These are phyloP conservation scores for Ceyx melanurus DNA, from an alignment of 2,113 vertebrate species.

Conservation along the genomic window DNA sequence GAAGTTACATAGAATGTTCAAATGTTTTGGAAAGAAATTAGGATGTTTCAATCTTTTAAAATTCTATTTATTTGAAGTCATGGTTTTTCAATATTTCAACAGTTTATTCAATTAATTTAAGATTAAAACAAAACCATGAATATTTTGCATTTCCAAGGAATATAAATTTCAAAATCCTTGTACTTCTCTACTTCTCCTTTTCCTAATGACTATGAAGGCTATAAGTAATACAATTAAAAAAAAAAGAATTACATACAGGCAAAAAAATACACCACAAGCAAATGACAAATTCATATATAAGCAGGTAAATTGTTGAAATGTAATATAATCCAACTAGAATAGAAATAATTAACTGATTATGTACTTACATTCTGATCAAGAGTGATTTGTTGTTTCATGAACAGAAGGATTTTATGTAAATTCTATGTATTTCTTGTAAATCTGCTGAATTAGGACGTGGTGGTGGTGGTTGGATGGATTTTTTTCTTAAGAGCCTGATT, in stretches of 20 bases:
- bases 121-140: not conserved
- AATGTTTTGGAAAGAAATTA: not conserved
- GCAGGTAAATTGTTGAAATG: not conserved
- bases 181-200: not conserved
- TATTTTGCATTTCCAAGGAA: not conserved
- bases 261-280: accelerated
- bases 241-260: not conserved
- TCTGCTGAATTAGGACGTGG: not conserved
- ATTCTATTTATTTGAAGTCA: not conserved
- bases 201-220: not conserved
- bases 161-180: not conserved
- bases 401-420: not conserved
- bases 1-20: not conserved
- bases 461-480: accelerated
- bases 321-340: not conserved
- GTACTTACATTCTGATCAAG: not conserved
- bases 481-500: not conserved
- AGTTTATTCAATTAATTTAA: not conserved
- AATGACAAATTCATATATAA: not conserved
- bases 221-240: not conserved
- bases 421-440: not conserved
- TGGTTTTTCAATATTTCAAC: not conserved
- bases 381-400: accelerated
- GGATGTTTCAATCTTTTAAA: not conserved
- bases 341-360: not conserved